These are phyloP conservation scores for Raja brachyura DNA, from an alignment of 2,113 vertebrate species.

Conservation along the genomic window DNA sequence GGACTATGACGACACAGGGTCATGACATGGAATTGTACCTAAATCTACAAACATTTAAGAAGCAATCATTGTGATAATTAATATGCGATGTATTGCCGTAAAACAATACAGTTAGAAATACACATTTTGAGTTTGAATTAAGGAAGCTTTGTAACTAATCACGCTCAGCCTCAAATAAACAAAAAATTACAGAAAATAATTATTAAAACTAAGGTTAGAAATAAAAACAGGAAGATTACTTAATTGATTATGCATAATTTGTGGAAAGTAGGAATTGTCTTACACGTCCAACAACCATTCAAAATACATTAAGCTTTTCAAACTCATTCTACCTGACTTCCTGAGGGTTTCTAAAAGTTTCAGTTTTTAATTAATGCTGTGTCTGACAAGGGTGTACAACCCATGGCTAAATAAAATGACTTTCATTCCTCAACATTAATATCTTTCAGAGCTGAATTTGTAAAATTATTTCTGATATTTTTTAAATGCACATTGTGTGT, in stretches of 20 bases:
- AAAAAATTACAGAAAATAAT: neutral
- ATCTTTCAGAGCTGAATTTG: neutral
- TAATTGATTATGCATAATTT: neutral
- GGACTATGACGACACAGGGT: neutral
- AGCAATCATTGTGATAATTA: neutral
- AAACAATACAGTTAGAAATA: neutral
- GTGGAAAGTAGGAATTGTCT: neutral
- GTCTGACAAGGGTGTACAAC: neutral
- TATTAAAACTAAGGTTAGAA: neutral
- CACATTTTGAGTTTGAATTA: conserved; percentile 10
- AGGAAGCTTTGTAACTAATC: neutral
- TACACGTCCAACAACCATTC: neutral
- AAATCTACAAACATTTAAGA: neutral
- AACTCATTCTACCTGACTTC: neutral
- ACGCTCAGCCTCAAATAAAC: neutral
- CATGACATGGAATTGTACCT: neutral
- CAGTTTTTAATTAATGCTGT: neutral
- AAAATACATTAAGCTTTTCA: neutral
- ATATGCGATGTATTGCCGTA: neutral
- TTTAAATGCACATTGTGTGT: neutral
- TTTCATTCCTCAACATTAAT: neutral
- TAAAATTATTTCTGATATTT: neutral
- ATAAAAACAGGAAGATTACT: neutral
- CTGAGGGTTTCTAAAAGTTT: neutral
- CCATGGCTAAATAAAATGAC: neutral